Conservation (phyloP, 2,113 vertebrate genomes). For the Nerophis ophidion region DNA sequence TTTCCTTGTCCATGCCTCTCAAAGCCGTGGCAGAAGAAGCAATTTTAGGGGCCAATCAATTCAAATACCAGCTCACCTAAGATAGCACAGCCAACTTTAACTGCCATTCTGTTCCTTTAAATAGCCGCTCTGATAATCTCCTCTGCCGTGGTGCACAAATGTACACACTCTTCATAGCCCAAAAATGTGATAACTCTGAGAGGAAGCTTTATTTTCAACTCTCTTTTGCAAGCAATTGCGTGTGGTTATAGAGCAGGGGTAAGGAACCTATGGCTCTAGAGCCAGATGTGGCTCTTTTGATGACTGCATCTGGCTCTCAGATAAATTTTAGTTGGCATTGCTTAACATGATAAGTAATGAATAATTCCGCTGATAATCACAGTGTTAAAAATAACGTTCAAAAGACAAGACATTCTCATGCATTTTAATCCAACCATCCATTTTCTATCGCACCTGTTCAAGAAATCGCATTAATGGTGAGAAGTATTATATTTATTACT, state of each 20-base stretch:
- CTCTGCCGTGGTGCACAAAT: conserved; percentile 24
- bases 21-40: conserved; percentile 57
- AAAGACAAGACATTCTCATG: too few relatives aligned
- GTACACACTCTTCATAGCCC: conserved; percentile 8
- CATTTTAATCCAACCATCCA: too few relatives aligned
- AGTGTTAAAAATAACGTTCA: too few relatives aligned
- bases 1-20: conserved; percentile 61
- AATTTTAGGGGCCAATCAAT: conserved; percentile 69
- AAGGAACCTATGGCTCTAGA: too few relatives aligned
- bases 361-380: too few relatives aligned
- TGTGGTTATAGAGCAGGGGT: conserved; percentile 35
- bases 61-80: conserved; percentile 64
- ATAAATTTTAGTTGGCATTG: too few relatives aligned
- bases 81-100: conserved; percentile 54
- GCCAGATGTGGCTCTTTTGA: too few relatives aligned
- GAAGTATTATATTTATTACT: too few relatives aligned
- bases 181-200: conserved; percentile 13
- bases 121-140: conserved; percentile 52
- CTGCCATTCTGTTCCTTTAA: conserved; percentile 18
- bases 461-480: too few relatives aligned
- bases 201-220: conserved; percentile 33
- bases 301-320: too few relatives aligned
- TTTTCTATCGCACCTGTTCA: too few relatives aligned
- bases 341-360: too few relatives aligned
- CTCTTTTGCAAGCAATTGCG: conserved; percentile 37